Conservation (phyloP, 2,113 vertebrate species). For the Microcebus ravelobensis region DNA sequence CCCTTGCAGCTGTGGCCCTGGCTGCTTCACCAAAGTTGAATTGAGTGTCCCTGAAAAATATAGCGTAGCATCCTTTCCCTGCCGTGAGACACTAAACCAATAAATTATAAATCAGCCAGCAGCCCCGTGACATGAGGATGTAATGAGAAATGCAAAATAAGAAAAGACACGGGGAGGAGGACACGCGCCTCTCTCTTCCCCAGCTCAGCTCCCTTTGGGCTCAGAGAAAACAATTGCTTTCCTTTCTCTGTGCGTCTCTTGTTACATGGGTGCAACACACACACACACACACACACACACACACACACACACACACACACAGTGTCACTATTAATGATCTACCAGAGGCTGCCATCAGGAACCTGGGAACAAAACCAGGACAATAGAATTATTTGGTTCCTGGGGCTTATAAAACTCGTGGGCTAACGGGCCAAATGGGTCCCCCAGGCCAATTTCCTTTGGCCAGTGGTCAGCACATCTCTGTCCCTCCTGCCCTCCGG, state of each 20-base stretch:
- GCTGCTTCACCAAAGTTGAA: constrained; percentile 78
- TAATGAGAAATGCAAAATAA: constrained; percentile 83
- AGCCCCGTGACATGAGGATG: constrained; percentile 79
- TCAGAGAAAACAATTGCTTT: constrained; percentile 68
- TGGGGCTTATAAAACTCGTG: constrained; percentile 23
- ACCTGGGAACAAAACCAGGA: constrained; percentile 27
- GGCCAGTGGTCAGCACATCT: neutral
- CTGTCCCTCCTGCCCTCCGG: neutral
- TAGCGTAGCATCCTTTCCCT: constrained; percentile 79
- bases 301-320: neutral
- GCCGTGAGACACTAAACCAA: constrained; percentile 80
- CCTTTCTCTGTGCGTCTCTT: constrained; percentile 37
- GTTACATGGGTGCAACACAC: neutral
- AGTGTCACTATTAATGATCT: neutral
- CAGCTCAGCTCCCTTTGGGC: constrained; percentile 58
- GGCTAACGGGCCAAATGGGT: neutral
- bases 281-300: neutral
- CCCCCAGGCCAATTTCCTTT: neutral
- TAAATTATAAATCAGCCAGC: constrained; percentile 83
- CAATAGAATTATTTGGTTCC: constrained; percentile 43
- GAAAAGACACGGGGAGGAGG: constrained; percentile 71
- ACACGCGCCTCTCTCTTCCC: constrained; percentile 44
- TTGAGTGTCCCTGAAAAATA: constrained; percentile 80
- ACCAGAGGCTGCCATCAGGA: constrained; percentile 19
- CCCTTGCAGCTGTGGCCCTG: constrained; percentile 75